A percentile compares a stretch with the other conserved stretches of the same genome.
These are phyloP conservation scores for Prosopocoilus inquinatus DNA, from an alignment of 2,888 invertebrate species.

Conservation along the genomic window DNA sequence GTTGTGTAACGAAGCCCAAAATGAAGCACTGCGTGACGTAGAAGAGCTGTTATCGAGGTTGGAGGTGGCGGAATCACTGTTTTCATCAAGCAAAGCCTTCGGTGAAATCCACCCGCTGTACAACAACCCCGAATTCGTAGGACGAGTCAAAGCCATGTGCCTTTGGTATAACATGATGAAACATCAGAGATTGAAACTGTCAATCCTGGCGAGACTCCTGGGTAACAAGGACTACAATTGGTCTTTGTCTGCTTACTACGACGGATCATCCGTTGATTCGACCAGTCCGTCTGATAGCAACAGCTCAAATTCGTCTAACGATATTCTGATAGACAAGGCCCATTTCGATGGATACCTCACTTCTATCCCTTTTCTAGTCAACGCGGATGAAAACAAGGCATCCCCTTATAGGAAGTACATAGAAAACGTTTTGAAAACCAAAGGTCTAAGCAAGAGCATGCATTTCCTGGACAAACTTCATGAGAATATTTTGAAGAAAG, in stretches of 20 bases:
- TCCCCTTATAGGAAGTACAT: slow-evolving; percentile 70
- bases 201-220: slow-evolving; percentile 67
- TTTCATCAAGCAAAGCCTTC: slow-evolving; percentile 81
- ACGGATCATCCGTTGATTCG: slow-evolving; percentile 28
- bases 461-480: slow-evolving; percentile 75
- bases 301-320: slow-evolving; percentile 44
- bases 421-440: slow-evolving; percentile 82
- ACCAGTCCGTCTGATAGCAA: slow-evolving; percentile 54
- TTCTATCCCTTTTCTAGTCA: slow-evolving; percentile 52
- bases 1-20: slow-evolving; percentile 69
- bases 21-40: slow-evolving; percentile 72
- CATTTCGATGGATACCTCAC: slow-evolving; percentile 50
- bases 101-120: slow-evolving; percentile 70
- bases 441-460: slow-evolving; percentile 79
- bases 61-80: slow-evolving; percentile 75
- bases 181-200: slow-evolving; percentile 78
- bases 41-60: slow-evolving; percentile 68
- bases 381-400: slow-evolving; percentile 29
- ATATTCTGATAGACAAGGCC: slow-evolving; percentile 31
- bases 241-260: slow-evolving; percentile 29
- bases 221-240: slow-evolving; percentile 41
- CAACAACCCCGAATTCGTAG: slow-evolving; percentile 61
- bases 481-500: slow-evolving; percentile 66
- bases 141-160: slow-evolving; percentile 75
- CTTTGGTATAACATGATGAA: slow-evolving; percentile 89